Evolutionary conservation across 1,140 invertebrate species (phyloP), one percentile per base, ranked within the genome.

Genomic region (Brachionus plicatilis): DNA sequence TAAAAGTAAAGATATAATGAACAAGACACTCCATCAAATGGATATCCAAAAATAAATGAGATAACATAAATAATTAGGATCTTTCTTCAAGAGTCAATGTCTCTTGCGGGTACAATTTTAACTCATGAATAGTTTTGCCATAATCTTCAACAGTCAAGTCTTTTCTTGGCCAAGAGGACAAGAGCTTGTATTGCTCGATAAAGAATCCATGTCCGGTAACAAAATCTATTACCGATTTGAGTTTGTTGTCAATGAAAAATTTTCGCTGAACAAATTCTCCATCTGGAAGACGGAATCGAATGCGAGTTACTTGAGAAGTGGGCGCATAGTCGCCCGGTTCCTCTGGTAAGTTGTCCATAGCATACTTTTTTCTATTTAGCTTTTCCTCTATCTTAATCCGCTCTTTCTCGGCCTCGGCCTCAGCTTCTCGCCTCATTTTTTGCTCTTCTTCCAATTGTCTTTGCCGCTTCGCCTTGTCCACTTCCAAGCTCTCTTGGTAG

Each of bases 31-130:
- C 56, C 56, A 65, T 65, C 2, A 24, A 17, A 65, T 65, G 56
- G 56, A 65, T 24, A 65, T 65, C 56, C 56, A 20, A 65, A 20
- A 65, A 65, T n/a, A 65, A 65, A 65, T 65, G 9, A n/a, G 27
- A 65, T 65, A 65, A 65, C 12, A 65, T 65, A 65, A 65, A 24
- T 11, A n/a, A 68, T 37, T 33, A 68, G n/a, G 12, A 11, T 45
- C 70, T 85, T 78, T 96, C 94, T 90, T 96, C 95, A 86, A 97
- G 90, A 90, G 95, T 95, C 85, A 96, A 91, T 84, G 95, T 96
- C 91, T 96, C 95, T 92, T 96, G 95, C 82, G 94, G 93, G 91
- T 92, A 95, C 83, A 97, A 91, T 90, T 95, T 95, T 84, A 95
- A 90, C 86, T 93, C 92, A 89, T 93, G 91, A 84, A 97, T 90